Evolutionary conservation across 2,797 vertebrate genomes (phyloP), one percentile per base, ranked within the genome.

Genomic region (Kryptopterus vitreolus): DNA sequence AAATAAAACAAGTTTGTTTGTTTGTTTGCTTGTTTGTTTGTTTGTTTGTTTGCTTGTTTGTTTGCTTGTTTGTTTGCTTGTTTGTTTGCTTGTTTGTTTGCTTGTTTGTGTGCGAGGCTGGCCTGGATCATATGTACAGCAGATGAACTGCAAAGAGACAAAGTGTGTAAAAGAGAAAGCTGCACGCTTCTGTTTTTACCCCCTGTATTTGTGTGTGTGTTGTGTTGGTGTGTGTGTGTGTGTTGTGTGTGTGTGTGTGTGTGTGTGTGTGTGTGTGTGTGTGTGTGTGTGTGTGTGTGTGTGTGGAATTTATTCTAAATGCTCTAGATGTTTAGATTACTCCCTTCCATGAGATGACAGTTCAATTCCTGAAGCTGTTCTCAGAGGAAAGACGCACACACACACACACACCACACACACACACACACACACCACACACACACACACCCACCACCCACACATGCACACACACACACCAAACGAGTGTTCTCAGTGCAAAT

Each of bases 241-340:
- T 46, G 48, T n/a, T 18, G 22, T 43, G 35, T n/a, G 63, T 43
- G 33, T 33, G 29, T 33, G 59, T 31, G 18, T 62, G 61, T 62
- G 31, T 62, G 61, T 33, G 29, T 68, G 38, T 68, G 65, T 46
- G 12, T 48, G 38, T 68, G 65, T 68, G 65, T 69, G 66, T 66
- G 63, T 71, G 31, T 57, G 50, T 26, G 58, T 76, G 57, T 31
- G 55, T 11, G n/a, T 29, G 35, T 26, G 58, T 15, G 43, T 50
- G 74, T 33, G 43, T 29, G 9, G 52, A 52, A 50, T 52, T 12
- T 15, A 50, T 63, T 61, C 26, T 50, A 53, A 71, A 53, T 33
- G 29, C 20, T 53, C 26, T 53, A 52, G 48, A 71, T 77, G 75
- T 77, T 77, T 77, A 65, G 46, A 63, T 65, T 35, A 31, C 18